These are phyloP conservation scores for Eremophila alpestris DNA, from an alignment of 2,797 vertebrate species.

Conservation along the genomic window DNA sequence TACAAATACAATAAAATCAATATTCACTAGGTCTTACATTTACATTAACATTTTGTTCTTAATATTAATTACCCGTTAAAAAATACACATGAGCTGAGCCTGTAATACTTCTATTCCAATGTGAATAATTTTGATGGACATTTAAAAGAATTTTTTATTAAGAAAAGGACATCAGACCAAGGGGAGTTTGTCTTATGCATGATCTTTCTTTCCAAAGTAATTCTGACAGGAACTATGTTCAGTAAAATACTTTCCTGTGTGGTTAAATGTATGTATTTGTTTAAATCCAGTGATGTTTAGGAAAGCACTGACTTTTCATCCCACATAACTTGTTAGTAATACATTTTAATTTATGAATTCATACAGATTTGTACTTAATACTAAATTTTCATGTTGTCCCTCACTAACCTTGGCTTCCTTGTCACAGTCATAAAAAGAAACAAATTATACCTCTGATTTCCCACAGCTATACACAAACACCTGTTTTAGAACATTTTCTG, in stretches of 20 bases:
- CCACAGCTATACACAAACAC: background rate
- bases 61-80: background rate
- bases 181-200: background rate
- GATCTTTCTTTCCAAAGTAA: background rate
- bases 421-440: background rate
- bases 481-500: background rate
- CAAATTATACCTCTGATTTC: background rate
- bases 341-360: background rate
- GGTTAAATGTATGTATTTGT: background rate
- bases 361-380: background rate
- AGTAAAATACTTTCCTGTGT: background rate
- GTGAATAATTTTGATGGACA: background rate
- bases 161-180: background rate
- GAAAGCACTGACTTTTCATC: background rate
- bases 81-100: fast-evolving
- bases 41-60: background rate
- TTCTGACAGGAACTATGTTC: background rate
- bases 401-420: background rate
- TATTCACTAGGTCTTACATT: fast-evolving
- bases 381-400: background rate
- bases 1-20: background rate
- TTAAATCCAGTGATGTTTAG: background rate
- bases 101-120: background rate
- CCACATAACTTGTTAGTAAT: background rate
- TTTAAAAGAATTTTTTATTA: background rate